Evolutionary conservation across 2,113 vertebrate genomes (phyloP), one percentile per base, ranked within the genome.

Genomic region (Bettongia penicillata): DNA sequence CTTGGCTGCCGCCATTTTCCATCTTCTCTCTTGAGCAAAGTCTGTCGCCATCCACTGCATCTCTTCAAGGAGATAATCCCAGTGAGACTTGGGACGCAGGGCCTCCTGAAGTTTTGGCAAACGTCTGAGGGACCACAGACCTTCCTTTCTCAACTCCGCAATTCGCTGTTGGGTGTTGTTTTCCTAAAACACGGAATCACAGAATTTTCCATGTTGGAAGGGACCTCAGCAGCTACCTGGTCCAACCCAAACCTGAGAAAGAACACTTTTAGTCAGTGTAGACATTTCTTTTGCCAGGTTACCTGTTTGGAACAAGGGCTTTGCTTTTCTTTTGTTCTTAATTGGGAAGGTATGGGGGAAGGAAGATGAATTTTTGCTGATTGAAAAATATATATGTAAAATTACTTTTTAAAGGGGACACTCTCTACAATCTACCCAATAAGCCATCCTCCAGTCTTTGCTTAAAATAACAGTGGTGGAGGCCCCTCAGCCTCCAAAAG

Each of bases 11-110:
- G 99, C 99, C 98, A 99, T 99, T 97, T 99, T 99, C 99, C 99
- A 99, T 95, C 98, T 99, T 95, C 99, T 99, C 98, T 99, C 99
- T 97, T 99, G 99, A 51, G 99, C 99, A 98, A 99, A 99, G 97
- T 99, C 99, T 52, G 99, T 99, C n/a, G 99, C 99, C 99, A 99
- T 99, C 99, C 99, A 99, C 96, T 99, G 99, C 99, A 99, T 99
- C 98, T 99, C 99, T 97, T 99, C 99, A 97, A 99, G 98, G 94
- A 99, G 99, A 97, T 99, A 99, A 98, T 99, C 99, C 99, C 99
- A 99, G 37, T 99, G 99, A n/a, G 99, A 99, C 97, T 99, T 99
- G 91, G 99, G 99, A 95, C 99, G 99, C 24, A 98, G 98, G 53
- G 99, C 98, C 95, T 99, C 99, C 94, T 99, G 99, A n/a, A 99